These are phyloP conservation scores for Danio jaintianensis DNA, from an alignment of 2,797 vertebrate genomes.

Conservation along the genomic window DNA sequence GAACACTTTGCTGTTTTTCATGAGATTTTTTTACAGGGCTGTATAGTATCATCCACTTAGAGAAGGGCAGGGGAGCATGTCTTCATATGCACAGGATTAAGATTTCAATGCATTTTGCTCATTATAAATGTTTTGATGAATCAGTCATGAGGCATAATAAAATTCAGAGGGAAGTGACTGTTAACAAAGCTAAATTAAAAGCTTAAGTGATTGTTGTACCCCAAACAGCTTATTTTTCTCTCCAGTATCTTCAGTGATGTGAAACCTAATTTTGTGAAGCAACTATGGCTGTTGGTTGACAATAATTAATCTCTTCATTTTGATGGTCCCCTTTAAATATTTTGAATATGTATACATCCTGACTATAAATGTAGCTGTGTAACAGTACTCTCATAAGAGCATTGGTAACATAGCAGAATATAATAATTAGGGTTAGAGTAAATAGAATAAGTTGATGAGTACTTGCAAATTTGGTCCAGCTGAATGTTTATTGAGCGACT, in stretches of 20 bases:
- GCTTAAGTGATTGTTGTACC: slow-evolving; percentile 14
- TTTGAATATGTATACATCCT: no score
- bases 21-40: slow-evolving; percentile 77
- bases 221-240: not conserved
- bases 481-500: no score
- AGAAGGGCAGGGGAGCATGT: slow-evolving; percentile 47
- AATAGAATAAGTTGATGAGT: no score
- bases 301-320: not conserved
- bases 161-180: slow-evolving; percentile 25
- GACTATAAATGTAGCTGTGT: no score
- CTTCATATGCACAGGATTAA: slow-evolving; percentile 49
- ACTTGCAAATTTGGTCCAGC: no score
- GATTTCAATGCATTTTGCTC: slow-evolving; percentile 23
- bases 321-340: no score
- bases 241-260: not conserved
- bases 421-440: no score
- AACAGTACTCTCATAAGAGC: no score
- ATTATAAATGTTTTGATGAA: slow-evolving; percentile 43
- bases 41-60: slow-evolving; percentile 75
- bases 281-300: not conserved
- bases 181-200: slow-evolving; percentile 32
- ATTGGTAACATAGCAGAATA: no score
- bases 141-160: slow-evolving; percentile 40
- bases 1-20: slow-evolving; percentile 73
- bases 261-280: not conserved